These are phyloP conservation scores for Cataglyphis cursor DNA, from an alignment of 2,888 invertebrate genomes.

Conservation along the genomic window DNA sequence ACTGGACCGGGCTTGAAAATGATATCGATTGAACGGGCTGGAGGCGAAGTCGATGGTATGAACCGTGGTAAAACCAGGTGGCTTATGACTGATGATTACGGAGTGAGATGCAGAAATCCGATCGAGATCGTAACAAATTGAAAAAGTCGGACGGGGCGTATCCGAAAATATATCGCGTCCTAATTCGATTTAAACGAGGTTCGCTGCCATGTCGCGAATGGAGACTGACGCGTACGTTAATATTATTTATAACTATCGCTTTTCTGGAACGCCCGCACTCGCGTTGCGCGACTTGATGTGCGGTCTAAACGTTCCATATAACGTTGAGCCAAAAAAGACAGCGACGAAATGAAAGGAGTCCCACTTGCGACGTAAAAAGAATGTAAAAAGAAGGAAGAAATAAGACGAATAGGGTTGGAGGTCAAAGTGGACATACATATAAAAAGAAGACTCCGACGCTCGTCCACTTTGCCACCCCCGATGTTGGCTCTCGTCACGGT, in stretches of 20 bases:
- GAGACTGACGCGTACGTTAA: slow-evolving; percentile 1
- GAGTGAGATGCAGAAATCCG: slow-evolving; percentile 68
- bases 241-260: slow-evolving; percentile 42
- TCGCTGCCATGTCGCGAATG: background rate
- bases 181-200: slow-evolving; percentile 48
- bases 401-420: slow-evolving; percentile 45
- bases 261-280: background rate
- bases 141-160: slow-evolving; percentile 43
- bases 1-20: slow-evolving; percentile 62
- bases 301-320: slow-evolving; percentile 56
- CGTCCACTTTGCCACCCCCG: slow-evolving; percentile 53
- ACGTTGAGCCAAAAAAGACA: slow-evolving; percentile 54
- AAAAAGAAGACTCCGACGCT: slow-evolving; percentile 60
- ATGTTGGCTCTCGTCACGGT: slow-evolving; percentile 56
- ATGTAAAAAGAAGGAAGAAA: slow-evolving; percentile 53
- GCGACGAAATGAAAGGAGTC: slow-evolving; percentile 63
- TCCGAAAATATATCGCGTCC: slow-evolving; percentile 33
- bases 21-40: slow-evolving; percentile 64
- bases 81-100: slow-evolving; percentile 67
- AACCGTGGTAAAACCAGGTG: slow-evolving; percentile 63
- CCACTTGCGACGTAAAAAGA: slow-evolving; percentile 48
- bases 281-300: background rate
- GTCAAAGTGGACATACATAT: slow-evolving; percentile 60
- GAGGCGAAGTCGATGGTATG: slow-evolving; percentile 51
- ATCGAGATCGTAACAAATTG: slow-evolving; percentile 67